Percentiles rank a stretch among this genome's conserved stretches.
Conservation (phyloP, 2,888 invertebrate genomes). For the Bombylius major region DNA sequence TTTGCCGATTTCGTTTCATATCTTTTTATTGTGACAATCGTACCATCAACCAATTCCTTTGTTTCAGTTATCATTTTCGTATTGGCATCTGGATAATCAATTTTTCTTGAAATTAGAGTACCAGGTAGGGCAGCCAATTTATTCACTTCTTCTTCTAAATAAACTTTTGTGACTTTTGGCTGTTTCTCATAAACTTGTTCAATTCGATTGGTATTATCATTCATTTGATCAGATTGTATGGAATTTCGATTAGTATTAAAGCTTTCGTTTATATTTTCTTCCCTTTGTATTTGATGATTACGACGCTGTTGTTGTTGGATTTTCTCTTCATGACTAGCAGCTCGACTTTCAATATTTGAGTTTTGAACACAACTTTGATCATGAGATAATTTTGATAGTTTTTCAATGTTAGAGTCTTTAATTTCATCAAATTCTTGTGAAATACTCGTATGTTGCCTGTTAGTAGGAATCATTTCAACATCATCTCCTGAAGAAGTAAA, state of each 20-base stretch:
- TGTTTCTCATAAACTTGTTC: neutral
- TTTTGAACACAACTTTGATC: constrained; percentile 17
- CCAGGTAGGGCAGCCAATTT: constrained; percentile 30
- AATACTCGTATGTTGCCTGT: constrained; percentile 14
- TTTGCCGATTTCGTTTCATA: constrained; percentile 43
- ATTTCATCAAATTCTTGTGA: constrained; percentile 5
- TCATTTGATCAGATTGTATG: neutral
- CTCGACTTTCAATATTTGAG: neutral
- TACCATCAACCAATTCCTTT: constrained; percentile 51
- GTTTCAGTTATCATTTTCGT: constrained; percentile 55
- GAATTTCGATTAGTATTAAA: constrained; percentile 4
- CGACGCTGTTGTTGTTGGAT: constrained; percentile 30
- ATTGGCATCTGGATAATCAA: constrained; percentile 51
- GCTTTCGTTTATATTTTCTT: constrained; percentile 6
- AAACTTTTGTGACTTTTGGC: neutral
- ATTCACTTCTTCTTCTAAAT: constrained; percentile 10
- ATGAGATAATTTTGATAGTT: neutral
- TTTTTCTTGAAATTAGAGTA: constrained; percentile 43
- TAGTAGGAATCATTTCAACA: constrained; percentile 9
- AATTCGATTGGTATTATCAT: neutral
- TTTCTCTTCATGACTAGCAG: constrained; percentile 19
- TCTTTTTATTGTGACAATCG: constrained; percentile 52
- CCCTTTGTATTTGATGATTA: constrained; percentile 27
- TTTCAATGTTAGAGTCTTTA: neutral
- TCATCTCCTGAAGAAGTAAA: constrained; percentile 23